Percentiles rank a stretch among this genome's conserved stretches.
Evolutionary conservation across 2,113 vertebrate species (phyloP).

Genomic region (Plectropomus leopardus): DNA sequence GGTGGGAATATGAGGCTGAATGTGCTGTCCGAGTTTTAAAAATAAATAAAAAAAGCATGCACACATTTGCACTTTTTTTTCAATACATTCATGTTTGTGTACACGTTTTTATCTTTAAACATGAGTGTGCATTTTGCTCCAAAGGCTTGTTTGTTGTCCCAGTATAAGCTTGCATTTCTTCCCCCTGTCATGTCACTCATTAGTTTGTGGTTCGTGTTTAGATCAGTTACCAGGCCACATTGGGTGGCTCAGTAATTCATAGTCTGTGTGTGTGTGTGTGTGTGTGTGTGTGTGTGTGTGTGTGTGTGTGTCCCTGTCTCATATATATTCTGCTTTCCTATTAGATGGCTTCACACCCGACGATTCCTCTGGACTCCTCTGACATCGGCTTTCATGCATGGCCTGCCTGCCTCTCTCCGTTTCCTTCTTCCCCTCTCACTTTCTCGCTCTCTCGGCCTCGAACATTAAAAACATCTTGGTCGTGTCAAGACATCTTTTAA

Average conservation of each 20-base stretch:
- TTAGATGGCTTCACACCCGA: conserved; percentile 83
- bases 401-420: conserved; percentile 72
- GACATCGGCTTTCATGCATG: conserved; percentile 86
- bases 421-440: conserved; percentile 38
- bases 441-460: conserved; percentile 61
- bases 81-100: conserved; percentile 10
- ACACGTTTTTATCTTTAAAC: conserved; percentile 35
- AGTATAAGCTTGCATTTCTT: conserved; percentile 8
- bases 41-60: neutral
- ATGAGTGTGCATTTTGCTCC: conserved; percentile 41
- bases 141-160: conserved; percentile 11
- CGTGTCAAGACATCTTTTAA: conserved; percentile 79
- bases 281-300: neutral
- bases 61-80: conserved; percentile 24
- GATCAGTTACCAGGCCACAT: conserved; percentile 74
- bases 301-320: conserved; percentile 54
- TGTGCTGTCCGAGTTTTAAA: conserved; percentile 41
- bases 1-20: conserved; percentile 62
- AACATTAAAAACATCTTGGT: conserved; percentile 84
- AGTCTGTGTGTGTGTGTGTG: neutral
- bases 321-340: conserved; percentile 82
- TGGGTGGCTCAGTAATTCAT: conserved; percentile 69
- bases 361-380: conserved; percentile 74
- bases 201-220: conserved; percentile 72
- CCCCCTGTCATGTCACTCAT: conserved; percentile 51